Percentiles rank a stretch among this genome's conserved stretches.
These are phyloP conservation scores for Apamea epomidion DNA, from an alignment of 2,888 invertebrate species.

Conservation along the genomic window DNA sequence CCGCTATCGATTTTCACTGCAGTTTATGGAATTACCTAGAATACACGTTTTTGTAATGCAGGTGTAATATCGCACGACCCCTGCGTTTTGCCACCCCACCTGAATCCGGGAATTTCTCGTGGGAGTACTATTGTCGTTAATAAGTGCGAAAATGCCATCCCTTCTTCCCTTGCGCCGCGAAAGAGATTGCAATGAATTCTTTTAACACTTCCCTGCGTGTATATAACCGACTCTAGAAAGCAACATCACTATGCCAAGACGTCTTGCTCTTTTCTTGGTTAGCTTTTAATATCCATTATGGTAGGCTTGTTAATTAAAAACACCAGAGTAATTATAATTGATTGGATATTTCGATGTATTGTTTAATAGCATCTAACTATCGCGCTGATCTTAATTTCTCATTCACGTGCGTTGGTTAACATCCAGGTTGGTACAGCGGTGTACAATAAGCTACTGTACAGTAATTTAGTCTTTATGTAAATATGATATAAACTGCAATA, in stretches of 20 bases:
- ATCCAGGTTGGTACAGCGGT: conserved; percentile 21
- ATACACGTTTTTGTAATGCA: conserved; percentile 71
- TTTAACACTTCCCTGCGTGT: conserved; percentile 28
- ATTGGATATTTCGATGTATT: conserved; percentile 57
- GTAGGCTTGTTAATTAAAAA: conserved; percentile 41
- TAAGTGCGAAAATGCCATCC: conserved; percentile 80
- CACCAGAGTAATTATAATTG: conserved; percentile 47
- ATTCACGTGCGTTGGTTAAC: conserved; percentile 48
- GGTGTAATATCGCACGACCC: conserved; percentile 77
- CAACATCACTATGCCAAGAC: background rate
- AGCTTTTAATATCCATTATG: conserved; percentile 30
- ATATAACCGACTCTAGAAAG: conserved; percentile 24
- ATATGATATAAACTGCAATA: conserved; percentile 49
- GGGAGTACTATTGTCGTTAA: conserved; percentile 82
- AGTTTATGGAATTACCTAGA: conserved; percentile 75
- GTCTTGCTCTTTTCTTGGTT: conserved; percentile 12
- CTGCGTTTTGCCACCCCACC: conserved; percentile 78
- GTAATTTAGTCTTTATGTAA: conserved; percentile 54
- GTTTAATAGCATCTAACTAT: conserved; percentile 59
- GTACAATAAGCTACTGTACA: conserved; percentile 31
- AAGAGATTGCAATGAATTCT: conserved; percentile 72
- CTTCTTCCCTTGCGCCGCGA: conserved; percentile 63
- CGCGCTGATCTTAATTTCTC: conserved; percentile 67
- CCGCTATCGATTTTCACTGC: conserved; percentile 68
- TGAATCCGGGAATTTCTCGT: conserved; percentile 83